A percentile compares a stretch with the other conserved stretches of the same genome.
Conservation (phyloP, 2,888 invertebrate species). For the Eristalis tenax region DNA sequence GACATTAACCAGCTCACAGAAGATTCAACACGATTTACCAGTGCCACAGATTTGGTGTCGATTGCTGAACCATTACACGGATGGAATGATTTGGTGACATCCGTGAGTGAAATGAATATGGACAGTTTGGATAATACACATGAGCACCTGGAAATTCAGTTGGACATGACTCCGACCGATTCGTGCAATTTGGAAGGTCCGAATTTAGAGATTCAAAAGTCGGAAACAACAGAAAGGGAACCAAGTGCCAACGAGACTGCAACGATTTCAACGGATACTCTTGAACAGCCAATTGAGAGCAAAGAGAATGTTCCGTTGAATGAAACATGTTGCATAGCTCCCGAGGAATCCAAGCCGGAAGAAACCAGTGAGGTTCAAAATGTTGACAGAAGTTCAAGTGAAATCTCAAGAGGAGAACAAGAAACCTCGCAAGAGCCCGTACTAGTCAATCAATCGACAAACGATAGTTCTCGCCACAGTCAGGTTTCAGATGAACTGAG, state of each 20-base stretch:
- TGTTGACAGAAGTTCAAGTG: conserved; percentile 45
- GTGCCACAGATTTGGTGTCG: conserved; percentile 57
- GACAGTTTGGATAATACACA: conserved; percentile 56
- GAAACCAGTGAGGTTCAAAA: conserved; percentile 53
- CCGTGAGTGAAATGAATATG: conserved; percentile 59
- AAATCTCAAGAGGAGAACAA: neutral
- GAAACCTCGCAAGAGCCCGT: conserved; percentile 33
- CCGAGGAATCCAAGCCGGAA: conserved; percentile 7
- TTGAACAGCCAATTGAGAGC: neutral
- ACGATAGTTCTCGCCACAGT: neutral
- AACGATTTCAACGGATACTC: neutral
- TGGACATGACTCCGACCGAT: conserved; percentile 58
- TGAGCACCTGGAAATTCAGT: conserved; percentile 55
- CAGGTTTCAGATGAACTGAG: neutral
- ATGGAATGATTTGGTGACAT: conserved; percentile 62
- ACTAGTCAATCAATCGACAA: conserved; percentile 6
- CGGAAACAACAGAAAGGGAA: neutral
- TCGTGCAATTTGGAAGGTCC: neutral
- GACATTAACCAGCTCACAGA: conserved; percentile 28
- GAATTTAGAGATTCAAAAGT: neutral
- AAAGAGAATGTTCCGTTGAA: neutral
- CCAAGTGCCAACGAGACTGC: neutral
- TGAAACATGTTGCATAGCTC: conserved; percentile 23
- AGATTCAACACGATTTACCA: conserved; percentile 64
- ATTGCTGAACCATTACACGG: conserved; percentile 55